A percentile compares a stretch with the other conserved stretches of the same genome.
These are phyloP conservation scores for Gymnocephalus cernua DNA, from an alignment of 2,113 vertebrate genomes.

Conservation along the genomic window DNA sequence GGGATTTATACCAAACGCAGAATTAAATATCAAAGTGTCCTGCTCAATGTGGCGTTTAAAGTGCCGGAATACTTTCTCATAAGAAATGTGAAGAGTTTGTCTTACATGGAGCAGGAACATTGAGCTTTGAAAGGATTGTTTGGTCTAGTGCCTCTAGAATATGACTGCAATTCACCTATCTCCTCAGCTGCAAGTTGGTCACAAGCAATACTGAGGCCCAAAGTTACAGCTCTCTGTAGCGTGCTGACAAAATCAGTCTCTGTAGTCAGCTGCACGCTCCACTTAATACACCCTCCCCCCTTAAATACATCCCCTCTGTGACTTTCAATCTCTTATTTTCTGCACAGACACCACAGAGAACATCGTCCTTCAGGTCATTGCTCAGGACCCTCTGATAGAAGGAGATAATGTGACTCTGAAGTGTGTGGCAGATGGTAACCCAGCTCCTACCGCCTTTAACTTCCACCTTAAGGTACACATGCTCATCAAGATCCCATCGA, in stretches of 20 bases:
- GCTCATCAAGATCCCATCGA: neutral
- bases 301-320: constrained; percentile 9
- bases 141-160: constrained; percentile 63
- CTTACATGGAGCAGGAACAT: constrained; percentile 55
- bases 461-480: constrained; percentile 88
- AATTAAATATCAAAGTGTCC: constrained; percentile 46
- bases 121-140: constrained; percentile 63
- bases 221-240: constrained; percentile 41
- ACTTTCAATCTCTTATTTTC: constrained; percentile 41
- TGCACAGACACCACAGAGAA: constrained; percentile 93
- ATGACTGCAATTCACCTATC: constrained; percentile 49
- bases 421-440: constrained; percentile 95
- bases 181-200: constrained; percentile 45
- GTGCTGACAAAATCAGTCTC: neutral
- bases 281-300: constrained; percentile 8
- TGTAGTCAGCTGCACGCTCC: constrained; percentile 15
- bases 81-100: constrained; percentile 51
- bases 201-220: constrained; percentile 37
- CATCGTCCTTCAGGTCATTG: constrained; percentile 87
- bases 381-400: constrained; percentile 87
- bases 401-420: constrained; percentile 93
- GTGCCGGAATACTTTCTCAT: constrained; percentile 45
- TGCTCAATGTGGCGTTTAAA: constrained; percentile 53
- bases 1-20: constrained; percentile 19
- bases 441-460: constrained; percentile 90